Evolutionary conservation across 2,113 vertebrate species (phyloP).

Genomic region (pig (Sus scrofa)): DNA sequence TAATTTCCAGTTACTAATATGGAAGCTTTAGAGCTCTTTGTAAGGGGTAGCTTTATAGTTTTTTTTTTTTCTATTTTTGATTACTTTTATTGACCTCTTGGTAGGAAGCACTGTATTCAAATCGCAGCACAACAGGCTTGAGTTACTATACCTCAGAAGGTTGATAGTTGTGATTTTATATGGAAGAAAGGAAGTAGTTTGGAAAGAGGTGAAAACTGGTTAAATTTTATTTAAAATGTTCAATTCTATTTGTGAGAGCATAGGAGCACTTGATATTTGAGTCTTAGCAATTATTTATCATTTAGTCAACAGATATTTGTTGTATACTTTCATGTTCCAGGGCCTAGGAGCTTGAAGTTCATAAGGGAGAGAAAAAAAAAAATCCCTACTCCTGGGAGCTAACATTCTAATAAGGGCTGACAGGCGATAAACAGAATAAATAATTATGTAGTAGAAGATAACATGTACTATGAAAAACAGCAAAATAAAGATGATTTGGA

Average conservation of each 20-base stretch:
- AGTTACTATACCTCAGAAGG: not conserved
- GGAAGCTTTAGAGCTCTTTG: not conserved
- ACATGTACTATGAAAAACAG: not conserved
- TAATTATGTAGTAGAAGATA: conserved; percentile 14
- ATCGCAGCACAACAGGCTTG: conserved; percentile 4
- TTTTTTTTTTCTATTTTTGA: conserved; percentile 33
- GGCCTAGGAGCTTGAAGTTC: not conserved
- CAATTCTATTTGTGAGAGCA: not conserved
- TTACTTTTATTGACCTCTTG: conserved; percentile 9
- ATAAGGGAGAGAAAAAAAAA: conserved; percentile 19
- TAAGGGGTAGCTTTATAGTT: not conserved
- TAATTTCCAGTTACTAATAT: conserved; percentile 43
- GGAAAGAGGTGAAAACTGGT: not conserved
- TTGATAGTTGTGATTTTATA: not conserved
- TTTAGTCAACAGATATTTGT: conserved; percentile 16
- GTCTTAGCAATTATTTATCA: not conserved
- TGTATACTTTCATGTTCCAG: not conserved
- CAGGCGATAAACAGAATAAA: not conserved
- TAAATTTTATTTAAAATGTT: conserved; percentile 49
- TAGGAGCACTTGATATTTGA: not conserved
- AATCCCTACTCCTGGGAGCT: not conserved
- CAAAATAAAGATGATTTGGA: conserved; percentile 42
- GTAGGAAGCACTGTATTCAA: not conserved
- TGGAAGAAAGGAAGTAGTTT: not conserved
- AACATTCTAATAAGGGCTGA: not conserved